These are phyloP conservation scores for Polypterus bichir DNA, from an alignment of 2,113 vertebrate species.

Conservation along the genomic window DNA sequence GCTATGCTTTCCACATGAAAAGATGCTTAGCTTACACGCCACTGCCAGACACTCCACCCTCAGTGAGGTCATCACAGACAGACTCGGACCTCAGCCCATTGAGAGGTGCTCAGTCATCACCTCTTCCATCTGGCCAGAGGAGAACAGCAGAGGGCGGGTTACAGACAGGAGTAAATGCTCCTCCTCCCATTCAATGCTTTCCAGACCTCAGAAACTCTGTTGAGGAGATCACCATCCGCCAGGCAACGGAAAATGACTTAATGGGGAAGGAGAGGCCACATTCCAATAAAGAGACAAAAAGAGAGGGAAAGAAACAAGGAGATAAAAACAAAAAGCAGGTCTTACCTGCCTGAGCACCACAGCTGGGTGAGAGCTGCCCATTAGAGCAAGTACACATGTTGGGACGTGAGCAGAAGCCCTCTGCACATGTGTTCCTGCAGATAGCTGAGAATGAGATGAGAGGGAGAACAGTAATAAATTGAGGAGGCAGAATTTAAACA, in stretches of 20 bases:
- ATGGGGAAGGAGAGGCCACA: constrained; percentile 9
- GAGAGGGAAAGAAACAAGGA: constrained; percentile 2
- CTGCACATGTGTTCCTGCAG: constrained; percentile 80
- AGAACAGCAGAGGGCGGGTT: too few species aligned
- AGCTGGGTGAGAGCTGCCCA: constrained; percentile 75
- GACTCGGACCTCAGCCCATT: too few species aligned
- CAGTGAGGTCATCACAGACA: too few species aligned
- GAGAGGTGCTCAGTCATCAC: too few species aligned
- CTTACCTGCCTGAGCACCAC: constrained; percentile 64
- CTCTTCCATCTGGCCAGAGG: too few species aligned
- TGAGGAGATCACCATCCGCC: not conserved
- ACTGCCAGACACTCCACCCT: too few species aligned
- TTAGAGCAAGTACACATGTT: constrained; percentile 88
- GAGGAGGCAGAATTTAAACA: not conserved
- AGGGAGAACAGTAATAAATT: not conserved
- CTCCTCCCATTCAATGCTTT: too few species aligned
- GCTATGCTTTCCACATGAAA: too few species aligned
- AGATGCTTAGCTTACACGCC: too few species aligned
- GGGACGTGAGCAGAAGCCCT: constrained; percentile 82
- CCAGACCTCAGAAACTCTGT: too few species aligned
- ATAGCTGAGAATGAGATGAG: constrained; percentile 49
- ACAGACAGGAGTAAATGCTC: too few species aligned
- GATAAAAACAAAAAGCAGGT: constrained; percentile 1
- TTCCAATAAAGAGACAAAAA: constrained; percentile 27
- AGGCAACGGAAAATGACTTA: constrained; percentile 18